Evolutionary conservation across 1,140 invertebrate species (phyloP).

Genomic region (Leptinotarsa texana): DNA sequence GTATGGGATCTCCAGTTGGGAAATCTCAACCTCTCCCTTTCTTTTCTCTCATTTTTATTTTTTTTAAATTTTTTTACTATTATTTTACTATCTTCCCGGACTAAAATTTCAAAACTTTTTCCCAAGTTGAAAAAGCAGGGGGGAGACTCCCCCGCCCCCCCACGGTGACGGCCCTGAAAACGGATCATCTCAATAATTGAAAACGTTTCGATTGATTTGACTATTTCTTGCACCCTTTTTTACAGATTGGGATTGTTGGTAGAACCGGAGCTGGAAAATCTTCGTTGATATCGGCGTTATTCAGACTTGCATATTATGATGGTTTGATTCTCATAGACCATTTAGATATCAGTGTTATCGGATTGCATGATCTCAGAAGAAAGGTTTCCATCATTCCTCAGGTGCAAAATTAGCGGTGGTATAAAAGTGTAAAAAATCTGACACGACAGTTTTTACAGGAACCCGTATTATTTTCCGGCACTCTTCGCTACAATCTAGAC

Average conservation of each 20-base stretch:
- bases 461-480: constrained; percentile 80
- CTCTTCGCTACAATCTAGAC: constrained; percentile 80
- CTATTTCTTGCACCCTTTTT: constrained; percentile 23
- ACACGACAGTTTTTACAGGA: constrained; percentile 59
- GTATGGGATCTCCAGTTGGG: too few relatives aligned
- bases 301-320: constrained; percentile 71
- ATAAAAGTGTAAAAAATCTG: not conserved
- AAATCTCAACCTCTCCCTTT: too few relatives aligned
- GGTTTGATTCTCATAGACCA: constrained; percentile 66
- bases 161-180: too few relatives aligned
- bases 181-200: too few relatives aligned
- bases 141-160: too few relatives aligned
- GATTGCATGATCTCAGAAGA: constrained; percentile 66
- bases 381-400: constrained; percentile 83
- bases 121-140: too few relatives aligned
- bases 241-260: constrained; percentile 80
- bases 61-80: too few relatives aligned
- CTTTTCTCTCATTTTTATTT: too few relatives aligned
- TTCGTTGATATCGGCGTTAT: constrained; percentile 81
- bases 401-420: constrained; percentile 54
- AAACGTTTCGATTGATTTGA: not conserved
- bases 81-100: too few relatives aligned
- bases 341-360: constrained; percentile 62
- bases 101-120: too few relatives aligned
- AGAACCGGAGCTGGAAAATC: constrained; percentile 91